Base-by-base conservation (phyloP, 1,140 invertebrate genomes). In the Conus ventricosus region DNA sequence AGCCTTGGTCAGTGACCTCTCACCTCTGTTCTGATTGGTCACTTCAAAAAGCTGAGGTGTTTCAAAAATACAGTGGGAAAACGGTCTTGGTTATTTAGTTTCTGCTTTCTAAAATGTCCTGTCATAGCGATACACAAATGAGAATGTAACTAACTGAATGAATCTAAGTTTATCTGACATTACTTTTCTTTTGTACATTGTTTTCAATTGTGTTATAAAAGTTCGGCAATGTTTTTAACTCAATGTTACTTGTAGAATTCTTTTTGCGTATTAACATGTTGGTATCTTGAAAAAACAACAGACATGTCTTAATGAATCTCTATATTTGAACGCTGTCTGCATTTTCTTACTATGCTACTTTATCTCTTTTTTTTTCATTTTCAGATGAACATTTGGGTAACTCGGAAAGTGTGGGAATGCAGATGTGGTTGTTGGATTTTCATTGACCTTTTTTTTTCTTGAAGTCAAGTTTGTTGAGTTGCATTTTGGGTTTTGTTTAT, bases 331-430 rank as follows among this genome's bases (percentile, higher is more conserved):
- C 20, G 55, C 55, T 10, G 0, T 27, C 20, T 25, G 25, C 20
- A 10, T 63, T 67, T 53, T 84, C 5, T 27, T 84, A 39, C 11
- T 53, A 27, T 84, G 54, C 39, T 25, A 60, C 39, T 25, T 84
- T 84, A 54, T 84, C 39, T 39, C 39, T 39, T 39, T 39, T 39
- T 39, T n/a, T 60, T 85, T 39, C 57, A 54, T 78, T 87, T 87
- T 87, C 85, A 87, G 85, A 87, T 57, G 54, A 87, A 57, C 71
- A 71, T 87, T 87, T n/a, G 67, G 85, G 75, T 76, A 86, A 76
- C 63, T 67, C 60, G 27, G 39, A 86, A 86, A 55, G 5, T 23
- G 17, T 75, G 84, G 84, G 39, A 87, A 87, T 76, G 71, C 67
- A 57, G 85, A 8, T 76, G 54, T 87, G 67, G 80, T 27, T 25